Evolutionary conservation across 2,888 invertebrate species (phyloP).

Genomic region (Frankliniella fusca): DNA sequence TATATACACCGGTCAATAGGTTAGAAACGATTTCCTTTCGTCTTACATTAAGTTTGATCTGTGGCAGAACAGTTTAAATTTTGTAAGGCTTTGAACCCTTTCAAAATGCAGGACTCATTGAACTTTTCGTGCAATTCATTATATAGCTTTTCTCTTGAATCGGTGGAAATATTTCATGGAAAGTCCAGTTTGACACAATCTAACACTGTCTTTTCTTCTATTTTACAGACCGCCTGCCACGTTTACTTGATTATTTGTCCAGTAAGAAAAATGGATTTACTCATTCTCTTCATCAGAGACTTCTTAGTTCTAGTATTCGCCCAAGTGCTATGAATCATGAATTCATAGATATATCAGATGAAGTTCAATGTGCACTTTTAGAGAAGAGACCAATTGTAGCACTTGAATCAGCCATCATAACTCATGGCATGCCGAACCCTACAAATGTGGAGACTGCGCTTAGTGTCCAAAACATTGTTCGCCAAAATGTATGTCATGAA

Average conservation of each 20-base stretch:
- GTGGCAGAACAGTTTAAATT: no score
- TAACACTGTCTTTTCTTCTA: not conserved
- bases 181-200: no score
- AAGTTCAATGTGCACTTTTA: slow-evolving; percentile 62
- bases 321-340: not conserved
- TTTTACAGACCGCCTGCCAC: slow-evolving; percentile 1
- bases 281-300: not conserved
- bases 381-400: slow-evolving; percentile 76
- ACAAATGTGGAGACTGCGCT: slow-evolving; percentile 81
- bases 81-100: no score
- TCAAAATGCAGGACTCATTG: no score
- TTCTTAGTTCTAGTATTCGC: not conserved
- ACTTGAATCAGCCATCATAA: slow-evolving; percentile 94
- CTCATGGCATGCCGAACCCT: slow-evolving; percentile 97
- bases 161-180: no score
- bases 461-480: slow-evolving; percentile 73
- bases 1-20: no score
- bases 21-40: no score
- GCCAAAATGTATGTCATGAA: slow-evolving; percentile 55
- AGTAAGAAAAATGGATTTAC: not conserved
- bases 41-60: no score
- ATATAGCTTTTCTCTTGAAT: no score
- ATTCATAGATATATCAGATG: slow-evolving; percentile 43
- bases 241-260: not conserved
- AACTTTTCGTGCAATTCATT: no score